Conservation (phyloP, 2,797 vertebrate genomes). For the Artibeus lituratus region DNA sequence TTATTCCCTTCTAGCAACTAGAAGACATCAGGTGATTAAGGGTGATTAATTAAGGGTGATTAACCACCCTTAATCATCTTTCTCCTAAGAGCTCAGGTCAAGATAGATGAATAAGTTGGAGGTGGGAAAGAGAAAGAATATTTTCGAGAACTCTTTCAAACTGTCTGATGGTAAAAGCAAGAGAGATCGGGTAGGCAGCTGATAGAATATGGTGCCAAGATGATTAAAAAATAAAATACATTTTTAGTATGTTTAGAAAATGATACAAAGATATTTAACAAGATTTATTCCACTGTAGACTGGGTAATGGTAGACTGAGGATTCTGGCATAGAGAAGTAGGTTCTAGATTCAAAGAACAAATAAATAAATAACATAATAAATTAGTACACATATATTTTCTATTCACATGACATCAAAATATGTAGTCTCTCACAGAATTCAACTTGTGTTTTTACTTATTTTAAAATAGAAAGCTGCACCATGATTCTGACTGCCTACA, state of each 20-base stretch:
- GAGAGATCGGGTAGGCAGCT: not conserved
- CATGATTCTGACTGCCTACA: not conserved
- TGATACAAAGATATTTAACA: not conserved
- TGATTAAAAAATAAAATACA: not conserved
- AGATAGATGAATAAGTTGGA: not conserved
- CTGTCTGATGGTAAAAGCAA: not conserved
- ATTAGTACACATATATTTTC: not conserved
- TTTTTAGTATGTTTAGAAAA: not conserved
- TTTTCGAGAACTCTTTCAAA: not conserved
- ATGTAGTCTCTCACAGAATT: not conserved
- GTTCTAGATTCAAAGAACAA: not conserved
- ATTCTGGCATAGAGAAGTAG: not conserved
- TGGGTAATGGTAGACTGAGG: not conserved
- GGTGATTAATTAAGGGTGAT: not conserved
- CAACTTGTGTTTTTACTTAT: not conserved
- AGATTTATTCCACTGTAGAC: not conserved
- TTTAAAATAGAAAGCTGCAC: not conserved
- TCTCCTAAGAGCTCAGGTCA: not conserved
- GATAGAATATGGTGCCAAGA: not conserved
- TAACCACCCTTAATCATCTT: not conserved
- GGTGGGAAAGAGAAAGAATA: not conserved
- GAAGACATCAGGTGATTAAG: not conserved
- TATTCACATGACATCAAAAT: not conserved
- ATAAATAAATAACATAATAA: not conserved
- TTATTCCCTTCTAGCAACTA: not conserved